These are phyloP conservation scores for Ceratosolen fusciceps DNA, from an alignment of 1,140 invertebrate genomes.

Conservation along the genomic window DNA sequence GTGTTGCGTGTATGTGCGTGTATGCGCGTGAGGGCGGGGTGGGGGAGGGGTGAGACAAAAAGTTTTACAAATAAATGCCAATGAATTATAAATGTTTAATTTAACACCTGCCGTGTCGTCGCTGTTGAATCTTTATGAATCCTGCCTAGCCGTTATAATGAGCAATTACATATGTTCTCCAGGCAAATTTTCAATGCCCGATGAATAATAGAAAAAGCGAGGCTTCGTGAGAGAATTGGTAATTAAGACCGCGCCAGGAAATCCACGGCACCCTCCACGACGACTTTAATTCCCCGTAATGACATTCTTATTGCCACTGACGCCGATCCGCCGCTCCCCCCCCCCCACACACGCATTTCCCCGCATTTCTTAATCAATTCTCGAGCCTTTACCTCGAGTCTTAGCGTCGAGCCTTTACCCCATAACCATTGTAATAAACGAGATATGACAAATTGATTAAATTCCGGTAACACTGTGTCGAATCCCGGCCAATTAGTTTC, in stretches of 20 bases:
- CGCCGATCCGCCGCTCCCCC: background rate
- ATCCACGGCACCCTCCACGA: too few species aligned
- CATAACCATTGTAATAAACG: background rate
- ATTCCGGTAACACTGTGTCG: background rate
- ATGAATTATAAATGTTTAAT: slow-evolving; percentile 13
- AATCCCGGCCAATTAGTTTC: too few species aligned
- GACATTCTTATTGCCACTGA: background rate
- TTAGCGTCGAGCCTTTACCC: too few species aligned
- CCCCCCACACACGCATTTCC: too few species aligned
- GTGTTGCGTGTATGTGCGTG: too few species aligned
- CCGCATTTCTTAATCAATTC: background rate
- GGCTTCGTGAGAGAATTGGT: slow-evolving; percentile 29
- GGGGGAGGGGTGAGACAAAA: too few species aligned
- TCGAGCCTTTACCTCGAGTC: background rate
- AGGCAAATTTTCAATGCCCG: background rate
- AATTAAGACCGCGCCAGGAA: slow-evolving; percentile 7
- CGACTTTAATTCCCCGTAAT: slow-evolving; percentile 28
- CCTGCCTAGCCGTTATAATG: slow-evolving; percentile 17
- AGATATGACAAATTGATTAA: background rate
- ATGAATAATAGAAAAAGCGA: background rate
- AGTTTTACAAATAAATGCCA: background rate
- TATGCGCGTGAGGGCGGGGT: too few species aligned
- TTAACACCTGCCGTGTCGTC: background rate
- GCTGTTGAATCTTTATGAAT: background rate
- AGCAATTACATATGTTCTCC: slow-evolving; percentile 18